Conservation (phyloP, 2,888 invertebrate genomes). For the Melieria omissa region DNA sequence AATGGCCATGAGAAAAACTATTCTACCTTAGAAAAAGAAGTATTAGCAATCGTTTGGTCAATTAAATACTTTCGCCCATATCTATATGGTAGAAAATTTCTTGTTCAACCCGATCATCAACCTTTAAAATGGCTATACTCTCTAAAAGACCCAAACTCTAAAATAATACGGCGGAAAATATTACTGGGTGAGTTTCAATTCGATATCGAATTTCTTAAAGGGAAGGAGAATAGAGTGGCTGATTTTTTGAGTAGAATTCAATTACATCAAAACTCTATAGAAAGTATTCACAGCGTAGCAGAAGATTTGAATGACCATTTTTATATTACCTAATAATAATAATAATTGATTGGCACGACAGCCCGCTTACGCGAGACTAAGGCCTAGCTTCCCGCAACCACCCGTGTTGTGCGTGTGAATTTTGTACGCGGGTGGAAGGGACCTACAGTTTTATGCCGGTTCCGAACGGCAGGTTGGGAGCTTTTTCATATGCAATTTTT, state of each 20-base stretch:
- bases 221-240: constrained; percentile 32
- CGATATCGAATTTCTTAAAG: constrained; percentile 26
- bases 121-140: constrained; percentile 31
- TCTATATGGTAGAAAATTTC: too few relatives aligned
- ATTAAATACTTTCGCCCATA: constrained; percentile 4
- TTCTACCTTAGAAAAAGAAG: constrained; percentile 50
- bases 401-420: too few relatives aligned
- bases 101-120: constrained; percentile 30
- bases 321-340: too few relatives aligned
- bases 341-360: too few relatives aligned
- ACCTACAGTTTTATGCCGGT: too few relatives aligned
- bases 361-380: too few relatives aligned
- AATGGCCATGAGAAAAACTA: constrained; percentile 43
- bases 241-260: constrained; percentile 19
- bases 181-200: constrained; percentile 24
- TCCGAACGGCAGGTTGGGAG: too few relatives aligned
- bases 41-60: constrained; percentile 47
- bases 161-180: constrained; percentile 11
- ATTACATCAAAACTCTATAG: constrained; percentile 15
- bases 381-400: too few relatives aligned
- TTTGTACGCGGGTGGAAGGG: too few relatives aligned
- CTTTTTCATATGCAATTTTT: too few relatives aligned
- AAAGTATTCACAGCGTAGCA: neutral
- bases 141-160: constrained; percentile 25
- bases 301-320: constrained; percentile 27